A percentile compares a stretch with the other conserved stretches of the same genome.
Conservation (phyloP, 92 coral and sea anemone species). For the Paramuricea clavata region DNA sequence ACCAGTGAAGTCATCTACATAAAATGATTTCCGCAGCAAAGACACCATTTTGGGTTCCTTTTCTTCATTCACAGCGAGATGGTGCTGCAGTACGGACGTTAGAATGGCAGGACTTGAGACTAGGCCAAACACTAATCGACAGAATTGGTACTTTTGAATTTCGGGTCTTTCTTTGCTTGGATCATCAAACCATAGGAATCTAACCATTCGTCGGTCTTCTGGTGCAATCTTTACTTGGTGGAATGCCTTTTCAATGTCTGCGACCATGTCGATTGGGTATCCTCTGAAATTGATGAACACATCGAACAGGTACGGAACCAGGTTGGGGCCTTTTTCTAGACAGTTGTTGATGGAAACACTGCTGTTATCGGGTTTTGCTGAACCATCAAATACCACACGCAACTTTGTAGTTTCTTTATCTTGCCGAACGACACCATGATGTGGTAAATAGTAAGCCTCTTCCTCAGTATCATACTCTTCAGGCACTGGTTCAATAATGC, state of each 20-base stretch:
- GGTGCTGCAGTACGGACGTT: conserved; percentile 44
- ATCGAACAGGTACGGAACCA: conserved; percentile 22
- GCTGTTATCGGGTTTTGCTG: conserved; percentile 32
- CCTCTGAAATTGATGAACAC: conserved; percentile 35
- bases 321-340: conserved; percentile 26
- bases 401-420: conserved; percentile 34
- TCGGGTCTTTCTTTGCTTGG: conserved; percentile 45
- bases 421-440: conserved; percentile 22
- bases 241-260: conserved; percentile 30
- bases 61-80: conserved; percentile 39
- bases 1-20: conserved; percentile 45
- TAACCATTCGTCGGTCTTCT: conserved; percentile 22
- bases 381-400: conserved; percentile 36
- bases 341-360: conserved; percentile 25
- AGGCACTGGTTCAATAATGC: conserved; percentile 24
- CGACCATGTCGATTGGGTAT: conserved; percentile 12
- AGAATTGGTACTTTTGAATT: conserved; percentile 44
- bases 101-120: conserved; percentile 37
- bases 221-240: conserved; percentile 37
- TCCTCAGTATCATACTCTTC: not conserved
- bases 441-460: conserved; percentile 27
- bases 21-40: conserved; percentile 20
- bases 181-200: conserved; percentile 39
- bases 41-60: conserved; percentile 29
- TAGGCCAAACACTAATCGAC: conserved; percentile 47